phyloP scores from a whole-genome alignment of 2,113 vertebrate genomes.

The Aegotheles bennettii region DNA sequence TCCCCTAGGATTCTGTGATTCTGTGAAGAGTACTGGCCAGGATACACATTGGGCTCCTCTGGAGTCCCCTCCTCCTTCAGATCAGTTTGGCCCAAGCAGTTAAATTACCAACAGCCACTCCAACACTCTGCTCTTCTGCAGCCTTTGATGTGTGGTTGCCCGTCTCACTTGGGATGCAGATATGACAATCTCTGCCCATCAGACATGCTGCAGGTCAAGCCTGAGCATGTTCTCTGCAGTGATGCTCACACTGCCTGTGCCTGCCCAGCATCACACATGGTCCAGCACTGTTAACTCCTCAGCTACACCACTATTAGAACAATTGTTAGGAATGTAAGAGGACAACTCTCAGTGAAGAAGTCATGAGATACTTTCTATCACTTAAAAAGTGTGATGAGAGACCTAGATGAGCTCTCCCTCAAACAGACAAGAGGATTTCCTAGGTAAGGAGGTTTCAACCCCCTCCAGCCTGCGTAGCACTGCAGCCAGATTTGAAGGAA shows the following conservation, averaged over 20 bases:
- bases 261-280: background rate
- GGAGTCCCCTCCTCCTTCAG: background rate
- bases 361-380: background rate
- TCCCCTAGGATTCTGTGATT: no score
- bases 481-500: background rate
- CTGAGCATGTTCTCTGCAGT: background rate
- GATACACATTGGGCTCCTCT: background rate
- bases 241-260: background rate
- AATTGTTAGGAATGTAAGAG: background rate
- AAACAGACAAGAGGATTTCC: background rate
- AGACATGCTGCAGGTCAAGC: background rate
- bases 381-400: background rate
- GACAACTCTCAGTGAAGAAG: background rate
- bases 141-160: background rate
- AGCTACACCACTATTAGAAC: background rate
- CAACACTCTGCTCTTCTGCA: fast-evolving
- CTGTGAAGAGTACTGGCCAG: background rate
- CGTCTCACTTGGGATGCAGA: background rate
- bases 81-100: background rate
- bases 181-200: background rate
- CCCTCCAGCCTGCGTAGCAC: background rate
- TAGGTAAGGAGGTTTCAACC: background rate
- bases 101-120: background rate
- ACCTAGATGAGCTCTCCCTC: background rate
- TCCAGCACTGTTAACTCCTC: background rate